A percentile compares a stretch with the other conserved stretches of the same genome.
Evolutionary conservation across 2,113 vertebrate species (phyloP).

Genomic region (Neogale vison): DNA sequence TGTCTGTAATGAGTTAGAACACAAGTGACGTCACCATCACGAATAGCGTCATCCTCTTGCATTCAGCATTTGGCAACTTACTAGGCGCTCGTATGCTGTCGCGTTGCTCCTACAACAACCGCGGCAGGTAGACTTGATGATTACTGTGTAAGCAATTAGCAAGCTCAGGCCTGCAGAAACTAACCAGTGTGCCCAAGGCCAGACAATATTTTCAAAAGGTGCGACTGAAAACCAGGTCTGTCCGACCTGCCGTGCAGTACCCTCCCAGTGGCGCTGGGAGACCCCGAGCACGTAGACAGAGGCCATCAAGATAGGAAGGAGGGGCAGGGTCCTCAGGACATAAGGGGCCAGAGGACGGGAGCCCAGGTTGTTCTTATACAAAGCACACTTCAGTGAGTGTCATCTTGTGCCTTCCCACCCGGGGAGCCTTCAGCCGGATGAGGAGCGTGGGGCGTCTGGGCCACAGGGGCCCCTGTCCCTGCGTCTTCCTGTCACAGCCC

Average conservation of each 20-base stretch:
- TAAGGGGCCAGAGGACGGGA: neutral
- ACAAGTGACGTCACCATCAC: neutral
- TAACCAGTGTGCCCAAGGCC: neutral
- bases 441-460: rapidly evolving
- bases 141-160: neutral
- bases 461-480: neutral
- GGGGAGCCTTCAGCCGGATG: neutral
- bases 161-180: neutral
- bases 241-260: neutral
- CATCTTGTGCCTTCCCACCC: neutral
- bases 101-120: neutral
- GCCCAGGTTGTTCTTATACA: neutral
- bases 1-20: neutral
- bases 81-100: neutral
- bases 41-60: neutral
- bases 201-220: neutral
- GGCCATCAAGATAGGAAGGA: neutral
- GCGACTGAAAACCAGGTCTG: neutral
- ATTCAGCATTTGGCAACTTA: neutral
- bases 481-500: neutral
- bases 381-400: neutral
- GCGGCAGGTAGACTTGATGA: neutral
- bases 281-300: neutral
- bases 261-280: neutral
- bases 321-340: neutral